Evolutionary conservation across 2,113 vertebrate genomes (phyloP).

Genomic region (Oriolus oriolus): DNA sequence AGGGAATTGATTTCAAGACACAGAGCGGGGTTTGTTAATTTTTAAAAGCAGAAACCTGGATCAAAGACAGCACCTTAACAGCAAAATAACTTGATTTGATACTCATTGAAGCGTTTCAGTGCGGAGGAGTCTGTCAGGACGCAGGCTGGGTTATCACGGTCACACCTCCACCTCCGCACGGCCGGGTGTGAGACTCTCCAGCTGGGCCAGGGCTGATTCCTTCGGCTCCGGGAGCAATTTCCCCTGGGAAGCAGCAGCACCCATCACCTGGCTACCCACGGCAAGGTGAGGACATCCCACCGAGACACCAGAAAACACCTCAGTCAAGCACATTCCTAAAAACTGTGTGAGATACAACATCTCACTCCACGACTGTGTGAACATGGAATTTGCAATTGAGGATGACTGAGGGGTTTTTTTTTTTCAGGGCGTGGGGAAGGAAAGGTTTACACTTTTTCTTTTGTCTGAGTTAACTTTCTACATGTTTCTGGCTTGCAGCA

Average conservation of each 20-base stretch:
- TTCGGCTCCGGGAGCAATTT: background rate
- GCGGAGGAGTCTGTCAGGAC: rapidly evolving
- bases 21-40: background rate
- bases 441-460: slow-evolving; percentile 64
- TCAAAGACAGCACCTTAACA: background rate
- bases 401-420: background rate
- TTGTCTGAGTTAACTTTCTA: slow-evolving; percentile 65
- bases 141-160: background rate
- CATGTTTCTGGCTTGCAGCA: slow-evolving; percentile 70
- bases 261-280: background rate
- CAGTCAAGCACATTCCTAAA: background rate
- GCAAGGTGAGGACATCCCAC: background rate
- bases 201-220: slow-evolving; percentile 29
- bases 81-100: background rate
- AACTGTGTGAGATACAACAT: background rate
- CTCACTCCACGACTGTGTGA: background rate
- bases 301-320: background rate
- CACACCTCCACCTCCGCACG: background rate
- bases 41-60: background rate
- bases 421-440: background rate
- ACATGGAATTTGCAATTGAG: background rate
- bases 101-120: background rate
- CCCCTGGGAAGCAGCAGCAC: background rate
- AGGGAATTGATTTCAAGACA: background rate
- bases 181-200: slow-evolving; percentile 31